A percentile compares a stretch with the other conserved stretches of the same genome.
Conservation (phyloP, 2,797 vertebrate genomes). For the Chanos chanos region DNA sequence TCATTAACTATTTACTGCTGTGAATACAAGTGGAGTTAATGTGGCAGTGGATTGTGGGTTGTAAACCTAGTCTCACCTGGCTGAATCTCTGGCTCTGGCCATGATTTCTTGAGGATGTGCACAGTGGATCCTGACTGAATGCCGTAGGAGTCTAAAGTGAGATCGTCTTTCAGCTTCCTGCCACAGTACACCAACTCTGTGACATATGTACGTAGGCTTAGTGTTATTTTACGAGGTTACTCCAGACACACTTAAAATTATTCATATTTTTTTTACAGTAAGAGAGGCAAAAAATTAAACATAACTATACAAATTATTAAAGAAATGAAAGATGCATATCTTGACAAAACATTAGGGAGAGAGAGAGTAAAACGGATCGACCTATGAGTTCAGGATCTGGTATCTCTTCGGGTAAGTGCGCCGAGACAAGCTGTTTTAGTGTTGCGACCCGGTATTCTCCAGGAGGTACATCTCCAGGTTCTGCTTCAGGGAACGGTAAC, state of each 20-base stretch:
- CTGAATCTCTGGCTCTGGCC: conserved; percentile 79
- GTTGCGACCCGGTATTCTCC: conserved; percentile 73
- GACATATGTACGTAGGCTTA: not conserved
- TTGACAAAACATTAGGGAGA: too few relatives aligned
- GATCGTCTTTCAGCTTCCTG: conserved; percentile 79
- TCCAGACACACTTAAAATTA: too few relatives aligned
- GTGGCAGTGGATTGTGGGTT: not conserved
- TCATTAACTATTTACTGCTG: too few relatives aligned
- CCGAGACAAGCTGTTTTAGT: conserved; percentile 78
- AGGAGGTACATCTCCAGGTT: conserved; percentile 69
- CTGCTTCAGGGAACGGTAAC: conserved; percentile 71
- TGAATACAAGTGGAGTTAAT: too few relatives aligned
- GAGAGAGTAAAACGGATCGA: too few relatives aligned
- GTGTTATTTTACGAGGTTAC: too few relatives aligned
- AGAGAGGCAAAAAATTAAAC: too few relatives aligned
- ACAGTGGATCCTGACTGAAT: conserved; percentile 81
- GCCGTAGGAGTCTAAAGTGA: conserved; percentile 80
- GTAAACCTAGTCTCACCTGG: conserved; percentile 60
- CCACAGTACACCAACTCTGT: conserved; percentile 82
- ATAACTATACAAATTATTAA: too few relatives aligned
- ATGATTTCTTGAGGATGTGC: conserved; percentile 77
- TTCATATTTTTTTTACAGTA: too few relatives aligned
- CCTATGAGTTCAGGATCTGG: conserved; percentile 81
- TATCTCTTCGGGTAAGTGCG: conserved; percentile 75
- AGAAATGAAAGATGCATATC: too few relatives aligned